phyloP scores from a whole-genome alignment of 1,140 invertebrate species.

The Protaetia brevitarsis region DNA sequence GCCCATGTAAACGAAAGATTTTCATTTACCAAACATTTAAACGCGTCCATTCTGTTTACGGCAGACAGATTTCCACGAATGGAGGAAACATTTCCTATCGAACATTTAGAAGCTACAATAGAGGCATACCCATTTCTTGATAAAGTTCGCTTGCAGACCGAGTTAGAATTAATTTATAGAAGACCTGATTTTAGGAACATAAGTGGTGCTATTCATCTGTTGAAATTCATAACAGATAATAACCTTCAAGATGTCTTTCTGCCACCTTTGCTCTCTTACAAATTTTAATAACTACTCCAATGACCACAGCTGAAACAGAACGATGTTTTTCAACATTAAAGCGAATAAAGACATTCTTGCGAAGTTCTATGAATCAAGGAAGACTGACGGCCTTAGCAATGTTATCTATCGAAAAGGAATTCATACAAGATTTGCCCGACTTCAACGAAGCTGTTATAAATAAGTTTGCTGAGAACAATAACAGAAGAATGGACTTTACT shows the following conservation, averaged over 20 bases:
- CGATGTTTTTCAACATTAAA: slow-evolving; percentile 44
- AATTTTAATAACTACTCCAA: slow-evolving; percentile 33
- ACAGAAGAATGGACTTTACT: too few species aligned
- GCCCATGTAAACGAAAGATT: slow-evolving; percentile 28
- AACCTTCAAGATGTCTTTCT: neutral
- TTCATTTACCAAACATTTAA: slow-evolving; percentile 28
- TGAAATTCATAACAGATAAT: neutral
- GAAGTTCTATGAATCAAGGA: slow-evolving; percentile 38
- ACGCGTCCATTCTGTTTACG: neutral
- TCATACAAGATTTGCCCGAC: neutral
- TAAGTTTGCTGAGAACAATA: neutral
- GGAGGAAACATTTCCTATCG: neutral
- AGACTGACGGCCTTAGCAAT: slow-evolving; percentile 37
- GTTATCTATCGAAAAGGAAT: slow-evolving; percentile 33
- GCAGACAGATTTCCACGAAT: neutral
- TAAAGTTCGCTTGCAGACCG: neutral
- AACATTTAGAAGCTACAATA: neutral
- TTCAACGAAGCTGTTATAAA: too few species aligned
- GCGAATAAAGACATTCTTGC: slow-evolving; percentile 42
- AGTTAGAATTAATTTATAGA: neutral
- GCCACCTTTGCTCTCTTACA: slow-evolving; percentile 32
- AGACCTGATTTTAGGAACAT: neutral
- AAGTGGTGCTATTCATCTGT: neutral
- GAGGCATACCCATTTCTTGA: neutral
- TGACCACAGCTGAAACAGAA: slow-evolving; percentile 39